Conservation (phyloP, 1,140 invertebrate genomes). For the Hylyphantes graminicola region DNA sequence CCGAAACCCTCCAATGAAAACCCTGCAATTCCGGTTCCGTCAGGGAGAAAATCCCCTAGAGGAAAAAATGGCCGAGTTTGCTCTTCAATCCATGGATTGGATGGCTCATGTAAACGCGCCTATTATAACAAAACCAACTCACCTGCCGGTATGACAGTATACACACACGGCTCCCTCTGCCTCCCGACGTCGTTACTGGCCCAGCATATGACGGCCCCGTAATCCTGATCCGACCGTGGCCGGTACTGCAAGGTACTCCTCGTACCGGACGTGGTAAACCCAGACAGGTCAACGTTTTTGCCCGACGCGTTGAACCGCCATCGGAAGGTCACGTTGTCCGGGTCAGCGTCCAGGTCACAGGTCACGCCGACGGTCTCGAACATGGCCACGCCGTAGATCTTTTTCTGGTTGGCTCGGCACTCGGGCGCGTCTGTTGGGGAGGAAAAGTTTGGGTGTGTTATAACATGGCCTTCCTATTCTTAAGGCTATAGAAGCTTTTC, state of each 20-base stretch:
- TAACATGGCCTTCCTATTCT: too few species aligned
- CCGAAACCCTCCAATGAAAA: too few species aligned
- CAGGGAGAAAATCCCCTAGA: too few species aligned
- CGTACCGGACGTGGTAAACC: conserved; percentile 29
- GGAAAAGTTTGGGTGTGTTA: not conserved
- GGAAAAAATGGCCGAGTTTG: too few species aligned
- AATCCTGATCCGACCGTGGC: conserved; percentile 61
- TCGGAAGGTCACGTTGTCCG: conserved; percentile 66
- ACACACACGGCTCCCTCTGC: conserved; percentile 64
- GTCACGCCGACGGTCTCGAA: conserved; percentile 84
- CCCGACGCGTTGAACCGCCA: conserved; percentile 75
- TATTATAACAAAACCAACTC: too few species aligned
- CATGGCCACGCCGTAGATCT: conserved; percentile 79
- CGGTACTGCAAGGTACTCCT: conserved; percentile 47
- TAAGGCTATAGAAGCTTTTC: too few species aligned
- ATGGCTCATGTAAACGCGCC: too few species aligned
- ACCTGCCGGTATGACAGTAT: conserved; percentile 63
- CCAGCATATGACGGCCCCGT: conserved; percentile 64
- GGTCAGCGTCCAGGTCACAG: conserved; percentile 87
- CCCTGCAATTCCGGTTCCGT: too few species aligned
- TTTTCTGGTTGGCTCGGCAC: conserved; percentile 78
- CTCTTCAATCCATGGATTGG: too few species aligned
- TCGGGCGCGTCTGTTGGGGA: conserved; percentile 69
- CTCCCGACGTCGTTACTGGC: conserved; percentile 63
- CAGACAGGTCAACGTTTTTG: conserved; percentile 23